These are phyloP conservation scores for Hydractinia echinata DNA, from an alignment of 30 jellyfish, hydroid and myxozoan genomes.

Conservation along the genomic window DNA sequence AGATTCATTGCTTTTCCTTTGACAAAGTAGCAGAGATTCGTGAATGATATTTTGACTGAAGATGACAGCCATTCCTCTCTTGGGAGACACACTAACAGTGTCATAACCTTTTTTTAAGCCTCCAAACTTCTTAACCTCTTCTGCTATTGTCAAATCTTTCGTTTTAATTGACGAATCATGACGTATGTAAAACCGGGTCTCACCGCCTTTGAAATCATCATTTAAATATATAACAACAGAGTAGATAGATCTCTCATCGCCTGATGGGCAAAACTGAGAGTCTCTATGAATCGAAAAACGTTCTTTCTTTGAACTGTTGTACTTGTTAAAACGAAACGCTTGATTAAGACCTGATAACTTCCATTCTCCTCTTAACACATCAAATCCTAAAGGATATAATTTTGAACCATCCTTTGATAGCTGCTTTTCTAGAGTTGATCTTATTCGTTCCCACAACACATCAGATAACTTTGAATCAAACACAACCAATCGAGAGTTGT, in stretches of 20 bases:
- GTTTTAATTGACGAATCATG: not conserved
- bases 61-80: constrained; percentile 45
- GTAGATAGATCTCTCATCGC: constrained; percentile 48
- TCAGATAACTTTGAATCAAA: constrained; percentile 32
- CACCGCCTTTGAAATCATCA: constrained; percentile 55
- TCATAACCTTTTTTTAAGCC: constrained; percentile 49
- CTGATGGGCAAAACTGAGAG: constrained; percentile 60
- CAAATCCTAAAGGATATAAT: constrained; percentile 50
- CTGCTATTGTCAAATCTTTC: constrained; percentile 39
- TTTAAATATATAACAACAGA: constrained; percentile 47
- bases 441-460: constrained; percentile 24
- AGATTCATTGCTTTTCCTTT: not conserved
- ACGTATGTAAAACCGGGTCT: constrained; percentile 43
- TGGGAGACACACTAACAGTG: constrained; percentile 26
- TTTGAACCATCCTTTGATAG: constrained; percentile 3
- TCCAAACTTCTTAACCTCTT: constrained; percentile 42
- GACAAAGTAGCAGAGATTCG: constrained; percentile 31
- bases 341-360: constrained; percentile 27
- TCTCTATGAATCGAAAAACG: constrained; percentile 41
- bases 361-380: constrained; percentile 50
- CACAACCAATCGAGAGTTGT: constrained; percentile 39
- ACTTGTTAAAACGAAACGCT: constrained; percentile 31
- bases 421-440: not conserved
- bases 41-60: constrained; percentile 51
- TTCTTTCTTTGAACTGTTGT: constrained; percentile 5